phyloP scores from a whole-genome alignment of 2,797 vertebrate genomes.

The Molossus molossus region DNA sequence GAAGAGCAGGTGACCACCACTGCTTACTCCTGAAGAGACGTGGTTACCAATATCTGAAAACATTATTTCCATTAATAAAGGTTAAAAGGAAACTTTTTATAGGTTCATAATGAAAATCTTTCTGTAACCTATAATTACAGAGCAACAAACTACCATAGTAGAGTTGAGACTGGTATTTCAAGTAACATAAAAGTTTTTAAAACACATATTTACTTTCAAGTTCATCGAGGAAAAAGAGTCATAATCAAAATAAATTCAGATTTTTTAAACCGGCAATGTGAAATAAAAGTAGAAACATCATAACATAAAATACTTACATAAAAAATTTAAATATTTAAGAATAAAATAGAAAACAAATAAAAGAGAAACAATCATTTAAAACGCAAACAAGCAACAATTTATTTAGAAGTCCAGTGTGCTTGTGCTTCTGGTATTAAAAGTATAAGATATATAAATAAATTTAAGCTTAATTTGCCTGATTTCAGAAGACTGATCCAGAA shows the following conservation, averaged over 20 bases:
- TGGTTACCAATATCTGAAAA: background rate
- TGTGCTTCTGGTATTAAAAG: background rate
- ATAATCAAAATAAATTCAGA: conserved; percentile 18
- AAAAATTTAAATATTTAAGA: conserved; percentile 16
- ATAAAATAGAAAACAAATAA: background rate
- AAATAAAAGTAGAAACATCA: conserved; percentile 37
- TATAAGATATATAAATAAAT: conserved; percentile 51
- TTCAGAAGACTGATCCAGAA: conserved; percentile 89
- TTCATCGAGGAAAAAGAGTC: background rate
- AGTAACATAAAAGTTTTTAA: background rate
- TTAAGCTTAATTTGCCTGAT: conserved; percentile 90
- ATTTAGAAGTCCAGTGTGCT: conserved; percentile 3
- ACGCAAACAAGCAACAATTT: background rate
- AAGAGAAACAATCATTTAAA: conserved; percentile 44
- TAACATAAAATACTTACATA: conserved; percentile 53
- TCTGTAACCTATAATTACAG: background rate
- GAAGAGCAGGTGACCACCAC: background rate
- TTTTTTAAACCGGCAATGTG: conserved; percentile 24
- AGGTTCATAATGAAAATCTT: conserved; percentile 5
- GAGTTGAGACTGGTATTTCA: background rate
- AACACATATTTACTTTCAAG: conserved; percentile 30
- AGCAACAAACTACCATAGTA: background rate
- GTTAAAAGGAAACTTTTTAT: background rate
- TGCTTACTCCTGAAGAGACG: background rate
- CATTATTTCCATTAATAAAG: background rate